Base-by-base conservation (phyloP, 2,888 invertebrate genomes). In the Calliscelio sp. region DNA sequence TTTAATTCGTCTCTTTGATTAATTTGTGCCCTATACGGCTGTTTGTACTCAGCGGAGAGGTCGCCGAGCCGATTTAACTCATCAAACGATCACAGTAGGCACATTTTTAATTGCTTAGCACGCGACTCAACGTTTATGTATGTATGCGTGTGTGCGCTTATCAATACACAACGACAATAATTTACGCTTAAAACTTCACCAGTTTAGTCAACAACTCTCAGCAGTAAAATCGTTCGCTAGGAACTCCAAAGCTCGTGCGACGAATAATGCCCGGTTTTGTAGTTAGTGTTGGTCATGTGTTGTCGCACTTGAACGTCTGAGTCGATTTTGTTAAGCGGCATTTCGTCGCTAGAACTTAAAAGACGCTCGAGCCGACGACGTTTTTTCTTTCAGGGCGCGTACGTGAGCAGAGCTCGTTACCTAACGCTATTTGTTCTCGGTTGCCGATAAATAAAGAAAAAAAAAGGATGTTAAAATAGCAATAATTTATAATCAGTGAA, bases 161-260 rank as follows among this genome's bases (percentile, higher is more conserved):
- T n/a, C n/a, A n/a, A n/a, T n/a, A 84, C 84, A 65, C 82, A 86
- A 88, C 79, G 87, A 89, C 81, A 91, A 91, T 91, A 91, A 91
- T 91, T 90, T 90, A 92, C 88, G 89, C 90, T 89, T 90, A 90
- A 91, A 90, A 90, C 89, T 90, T 89, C 87, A 88, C 89, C 89
- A 90, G 89, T 89, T 90, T 90, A 89, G 89, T 90, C 90, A 90
- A 90, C 89, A 89, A 91, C 89, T 89, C 89, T 91, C 88, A 91
- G 90, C 90, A 89, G 88, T 92, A 92, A 92, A 92, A 92, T 90
- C 87, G 88, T 89, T 90, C 89, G 91, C 89, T 90, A 90, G 90
- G 89, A 89, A 90, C 88, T 88, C 84, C 75, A 83, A 87, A 86
- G 87, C 86, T 88, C 87, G 86, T 84, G 85, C 85, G 73, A 78